These are phyloP conservation scores for Hippocampus zosterae DNA, from an alignment of 2,113 vertebrate species.

Conservation along the genomic window DNA sequence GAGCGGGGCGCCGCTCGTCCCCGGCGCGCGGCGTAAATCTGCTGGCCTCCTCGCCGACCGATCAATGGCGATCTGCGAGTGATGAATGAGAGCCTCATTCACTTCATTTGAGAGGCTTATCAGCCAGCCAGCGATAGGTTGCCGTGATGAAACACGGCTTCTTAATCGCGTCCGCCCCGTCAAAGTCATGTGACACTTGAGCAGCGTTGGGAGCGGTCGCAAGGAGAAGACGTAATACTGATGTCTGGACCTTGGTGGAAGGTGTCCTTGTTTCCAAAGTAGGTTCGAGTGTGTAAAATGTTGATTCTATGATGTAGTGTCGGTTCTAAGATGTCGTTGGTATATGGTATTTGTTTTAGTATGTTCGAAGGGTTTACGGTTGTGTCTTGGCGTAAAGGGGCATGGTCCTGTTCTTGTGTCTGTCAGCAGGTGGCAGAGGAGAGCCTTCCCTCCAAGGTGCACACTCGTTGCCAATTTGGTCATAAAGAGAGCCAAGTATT, in stretches of 20 bases:
- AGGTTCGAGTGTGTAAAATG: too few relatives aligned
- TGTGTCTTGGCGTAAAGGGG: too few relatives aligned
- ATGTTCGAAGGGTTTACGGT: too few relatives aligned
- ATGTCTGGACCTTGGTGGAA: neutral
- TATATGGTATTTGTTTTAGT: too few relatives aligned
- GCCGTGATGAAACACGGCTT: constrained; percentile 21
- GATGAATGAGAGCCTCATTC: constrained; percentile 51
- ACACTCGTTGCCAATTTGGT: too few relatives aligned
- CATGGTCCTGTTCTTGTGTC: too few relatives aligned
- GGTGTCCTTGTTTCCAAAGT: neutral
- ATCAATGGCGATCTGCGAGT: constrained; percentile 67
- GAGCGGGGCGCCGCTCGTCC: constrained; percentile 14
- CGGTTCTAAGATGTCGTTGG: too few relatives aligned
- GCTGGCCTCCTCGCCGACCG: constrained; percentile 26
- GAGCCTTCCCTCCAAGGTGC: too few relatives aligned
- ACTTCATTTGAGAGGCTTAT: constrained; percentile 29
- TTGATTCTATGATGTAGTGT: too few relatives aligned
- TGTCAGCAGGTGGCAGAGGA: too few relatives aligned
- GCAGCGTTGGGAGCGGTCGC: neutral
- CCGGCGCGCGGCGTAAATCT: constrained; percentile 53
- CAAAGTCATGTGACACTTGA: neutral
- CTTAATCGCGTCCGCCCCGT: constrained; percentile 1
- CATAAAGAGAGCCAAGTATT: too few relatives aligned
- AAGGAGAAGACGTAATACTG: neutral
- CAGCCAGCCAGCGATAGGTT: constrained; percentile 17